Evolutionary conservation across 1,140 invertebrate species (phyloP), one percentile per base, ranked within the genome.

Genomic region (Harpegnathos saltator): DNA sequence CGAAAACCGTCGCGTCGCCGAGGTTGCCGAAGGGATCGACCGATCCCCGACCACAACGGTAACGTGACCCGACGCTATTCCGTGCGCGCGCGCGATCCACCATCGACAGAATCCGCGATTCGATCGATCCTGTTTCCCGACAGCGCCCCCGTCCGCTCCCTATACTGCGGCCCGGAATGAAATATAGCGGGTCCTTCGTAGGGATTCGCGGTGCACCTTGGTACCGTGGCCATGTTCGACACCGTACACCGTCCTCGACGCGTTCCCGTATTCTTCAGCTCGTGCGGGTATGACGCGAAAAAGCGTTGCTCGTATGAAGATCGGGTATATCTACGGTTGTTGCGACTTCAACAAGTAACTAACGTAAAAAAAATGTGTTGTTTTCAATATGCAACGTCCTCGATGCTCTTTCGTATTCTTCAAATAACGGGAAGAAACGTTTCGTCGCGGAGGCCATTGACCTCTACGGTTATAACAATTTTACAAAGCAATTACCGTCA

Each of bases 21-120:
- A 90, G 89, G 89, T 85, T 88, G 87, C 88, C 75, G 58, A 87
- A 87, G 89, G 71, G 82, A 82, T 63, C 83, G 68, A 85, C 83
- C 71, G 73, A 75, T 75, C 73, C 14, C 77, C 83, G 84, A 90
- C 88, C 88, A 80, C 77, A 90, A 90, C 89, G 88, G 89, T 90
- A 90, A 88, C 88, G 83, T 89, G 88, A 89, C 88, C 89, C 24
- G 52, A 69, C 54, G 85, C 74, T 86, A 74, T 68, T 80, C 75
- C 14, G 33, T 59, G 14, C 52, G 52, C 66, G 33, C 63, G 14
- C 52, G 52, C 66, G 80, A 87, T 87, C 66, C 19, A 38, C 66
- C 80, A 83, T 87, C 85, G 14, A 86, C 72, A 15, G 38, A 24
- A 80, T 80, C 80, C 78, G 69, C 84, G 62, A 85, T 82, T 73